Base-by-base conservation (phyloP, 2,113 vertebrate species). In the Trachemys scripta region DNA sequence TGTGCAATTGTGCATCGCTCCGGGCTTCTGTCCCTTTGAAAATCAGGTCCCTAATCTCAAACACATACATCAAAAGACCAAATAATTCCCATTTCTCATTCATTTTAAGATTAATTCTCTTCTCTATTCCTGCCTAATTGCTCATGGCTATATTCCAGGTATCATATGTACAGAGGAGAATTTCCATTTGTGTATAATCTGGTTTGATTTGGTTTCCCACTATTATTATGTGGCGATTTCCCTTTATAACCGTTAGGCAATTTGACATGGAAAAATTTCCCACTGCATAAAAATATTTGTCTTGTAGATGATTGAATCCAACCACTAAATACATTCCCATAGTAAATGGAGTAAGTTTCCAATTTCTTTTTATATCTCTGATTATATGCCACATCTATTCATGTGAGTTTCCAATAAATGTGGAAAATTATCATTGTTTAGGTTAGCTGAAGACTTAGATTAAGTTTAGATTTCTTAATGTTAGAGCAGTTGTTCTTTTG, bases 381-480 rank as follows among this genome's bases (percentile, higher is more conserved):
- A 47, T 84, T 82, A 84, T 35, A 62, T 84, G 17, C 54, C 89
- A 49, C 54, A 35, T 53, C 49, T 81, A 92, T 97, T 62, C 38
- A 76, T 83, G 57, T 20, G 82, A 22, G 5, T 90, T 75, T 82
- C 72, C 54, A 94, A 54, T 94, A 94, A 95, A 59, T 87, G 47
- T 38, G 57, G 50, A 72, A 94, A 92, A 94, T 87, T 89, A 69
- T 11, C 20, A 17, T 88, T 92, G 57, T 42, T 47, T 88, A 25
- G 65, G 27, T 91, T 93, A 92, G 19, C 65, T 90, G 54, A 54
- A 94, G 50, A 65, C 8, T 87, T 84, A 62, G 31, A 49, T 85
- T 92, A 88, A 57, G 80, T 80, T 92, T 54, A 69, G n/a, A 94
- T 96, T 95, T 95, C 20, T 88, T 49, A 1, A 82, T 92, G 88